Evolutionary conservation across 2,113 vertebrate genomes (phyloP), one percentile per base, ranked within the genome.

Genomic region (Narcine bancroftii): DNA sequence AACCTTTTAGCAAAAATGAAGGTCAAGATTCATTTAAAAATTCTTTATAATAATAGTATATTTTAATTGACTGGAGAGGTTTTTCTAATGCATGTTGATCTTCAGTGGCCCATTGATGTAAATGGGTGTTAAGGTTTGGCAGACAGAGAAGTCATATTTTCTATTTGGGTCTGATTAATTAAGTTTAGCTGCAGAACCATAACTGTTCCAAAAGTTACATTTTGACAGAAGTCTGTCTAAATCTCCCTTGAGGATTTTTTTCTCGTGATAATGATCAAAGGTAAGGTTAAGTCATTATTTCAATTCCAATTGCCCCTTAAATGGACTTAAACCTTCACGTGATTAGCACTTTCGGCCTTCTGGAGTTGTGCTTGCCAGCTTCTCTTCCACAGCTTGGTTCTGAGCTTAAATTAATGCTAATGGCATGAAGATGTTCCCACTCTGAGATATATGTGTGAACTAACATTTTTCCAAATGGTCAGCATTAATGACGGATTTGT

Each of bases 21-120:
- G 36, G 24, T 42, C 60, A 39, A 53, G 21, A 60, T 89, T 66
- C 36, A 65, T 65, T n/a, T 42, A 6, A 60, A 66, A 87, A 89
- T 15, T 66, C 36, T 42, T 89, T 26, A 21, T 89, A 29, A 36
- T 89, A 60, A 39, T 0, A 45, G n/a, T 42, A 45, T 24, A 45
- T 39, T 66, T 89, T 89, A 89, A 66, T 89, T 45, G 36, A 66
- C 87, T 89, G 60, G 60, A 66, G 63, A 89, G 60, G 60, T n/a
- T 42, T n/a, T 83, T 83, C 50, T 33, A 83, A 85, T 56, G 53
- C 33, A 53, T 53, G 47, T 9, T 53, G 63, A 5, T n/a, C 6
- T 87, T 89, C 36, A 66, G 60, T 89, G 63, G 53, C 60, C 13
- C 50, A 69, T 85, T 85, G 17, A 36, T 56, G 33, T 36, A 19